A percentile compares a stretch with the other conserved stretches of the same genome.
phyloP scores from a whole-genome alignment of 2,888 invertebrate species.

The Mesoligia furuncula region DNA sequence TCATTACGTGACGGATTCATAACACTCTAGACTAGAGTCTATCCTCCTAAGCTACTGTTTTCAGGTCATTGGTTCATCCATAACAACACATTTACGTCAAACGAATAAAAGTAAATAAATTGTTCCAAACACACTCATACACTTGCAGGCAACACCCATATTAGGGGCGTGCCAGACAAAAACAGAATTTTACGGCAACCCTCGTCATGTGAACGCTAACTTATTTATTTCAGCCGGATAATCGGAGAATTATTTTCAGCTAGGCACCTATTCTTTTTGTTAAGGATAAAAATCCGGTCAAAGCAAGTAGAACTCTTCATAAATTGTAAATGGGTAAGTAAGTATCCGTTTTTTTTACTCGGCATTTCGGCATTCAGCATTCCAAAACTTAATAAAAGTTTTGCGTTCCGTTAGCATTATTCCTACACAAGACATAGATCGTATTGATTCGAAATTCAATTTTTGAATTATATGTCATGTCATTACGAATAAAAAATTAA shows the following conservation, averaged over 20 bases:
- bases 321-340: constrained; percentile 31
- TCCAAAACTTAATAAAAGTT: not conserved
- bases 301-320: constrained; percentile 25
- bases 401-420: not conserved
- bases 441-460: not conserved
- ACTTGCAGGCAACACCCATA: constrained; percentile 40
- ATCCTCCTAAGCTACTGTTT: not conserved
- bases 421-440: not conserved
- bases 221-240: constrained; percentile 70
- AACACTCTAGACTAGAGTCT: not conserved
- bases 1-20: no score
- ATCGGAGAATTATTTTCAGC: constrained; percentile 68
- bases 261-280: constrained; percentile 60
- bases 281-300: constrained; percentile 56
- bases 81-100: constrained; percentile 35
- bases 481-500: not conserved
- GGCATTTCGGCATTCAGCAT: not conserved
- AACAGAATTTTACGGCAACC: constrained; percentile 61
- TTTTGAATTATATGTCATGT: not conserved
- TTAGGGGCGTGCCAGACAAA: constrained; percentile 58
- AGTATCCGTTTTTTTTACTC: not conserved
- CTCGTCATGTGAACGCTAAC: constrained; percentile 67
- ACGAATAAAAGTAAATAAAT: constrained; percentile 56
- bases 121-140: constrained; percentile 47
- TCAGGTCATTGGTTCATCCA: not conserved